Base-by-base conservation (phyloP, 2,113 vertebrate genomes). In the Cygnus buccinator region DNA sequence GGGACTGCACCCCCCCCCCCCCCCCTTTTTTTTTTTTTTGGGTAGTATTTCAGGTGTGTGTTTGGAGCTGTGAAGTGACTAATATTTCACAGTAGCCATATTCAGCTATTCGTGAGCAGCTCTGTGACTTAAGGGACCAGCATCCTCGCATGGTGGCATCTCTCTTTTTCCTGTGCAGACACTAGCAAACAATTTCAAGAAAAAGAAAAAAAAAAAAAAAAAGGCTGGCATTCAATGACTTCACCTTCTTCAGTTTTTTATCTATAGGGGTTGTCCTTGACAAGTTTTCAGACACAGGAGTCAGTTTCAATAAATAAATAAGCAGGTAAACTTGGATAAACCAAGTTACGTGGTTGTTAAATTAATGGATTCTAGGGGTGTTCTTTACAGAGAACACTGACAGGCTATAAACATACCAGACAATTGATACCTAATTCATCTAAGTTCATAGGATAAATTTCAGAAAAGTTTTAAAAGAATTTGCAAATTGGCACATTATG, bases 141-240 rank as follows among this genome's bases (percentile, higher is more conserved):
- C 0, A 1, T 48, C 39, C 35, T 10, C 20, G 31, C 11, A 3
- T 22, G 14, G 17, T 72, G 58, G 15, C 21, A 74, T 23, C 1
- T 3, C 28, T 57, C 6, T 37, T 44, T 55, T 8, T 5, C 13
- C 31, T n/a, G 4, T 29, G 43, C 43, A 44, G 43, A 17, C 43
- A 44, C 17, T 17, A 44, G 43, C 43, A 44, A 44, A 17, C 43
- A 44, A 44, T 44, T 44, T 17, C 43, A 44, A 44, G 43, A 44
- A 44, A 44, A 43, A 43, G 15, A 44, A 44, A n/a, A n/a, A n/a
- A 44, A 44, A 16, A 16, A 43, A 7, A 44, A 35, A 33, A 41
- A 29, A 58, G 43, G n/a, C 19, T 20, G 35, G 4, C 1, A 1
- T 11, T 55, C 6, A 7, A 3, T 33, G 61, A 10, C 10, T 85